Base-by-base conservation (phyloP, 2,888 invertebrate genomes). In the Nesidiocoris tenuis region DNA sequence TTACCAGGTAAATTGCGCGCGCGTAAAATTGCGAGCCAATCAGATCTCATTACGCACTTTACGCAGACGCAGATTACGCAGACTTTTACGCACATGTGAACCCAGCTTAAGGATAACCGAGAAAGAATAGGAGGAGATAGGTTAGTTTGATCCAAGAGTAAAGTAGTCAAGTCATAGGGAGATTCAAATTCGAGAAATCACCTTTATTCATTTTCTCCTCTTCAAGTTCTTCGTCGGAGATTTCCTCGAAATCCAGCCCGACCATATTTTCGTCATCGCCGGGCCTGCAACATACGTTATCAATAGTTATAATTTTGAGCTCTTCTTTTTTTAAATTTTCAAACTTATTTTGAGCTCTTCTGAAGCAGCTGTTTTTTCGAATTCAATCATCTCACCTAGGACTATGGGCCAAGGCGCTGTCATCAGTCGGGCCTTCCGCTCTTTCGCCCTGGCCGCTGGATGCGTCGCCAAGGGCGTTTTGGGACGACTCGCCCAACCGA, bases 161-260 rank as follows among this genome's bases (percentile, higher is more conserved):
- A n/a, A n/a, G n/a, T n/a, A n/a, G n/a, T n/a, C n/a, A n/a, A n/a
- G n/a, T 54, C 12, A 54, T 54, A 54, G 7, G 54, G 7, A 54
- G 12, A 12, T 7, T 54, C 12, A 54, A 54, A 12, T 54, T 12
- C 54, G 7, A 54, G 54, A 54, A 59, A 59, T 59, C 3, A 72
- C 72, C 90, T 84, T 86, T 89, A 79, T 82, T 82, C 57, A 87
- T 86, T 81, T 87, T 89, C 81, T 94, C 92, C 82, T 94, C 93
- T 82, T 95, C 94, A 54, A 94, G 84, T 83, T 95, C 95, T 70
- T 94, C 94, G 83, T 95, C 94, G 17, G 94, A 94, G 81, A 94
- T 94, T 85, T 94, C 94, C 84, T 94, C 94, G 84, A 94, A 94
- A 82, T 93, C 94, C 82, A 94, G 87, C 81, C 88, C 88, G 79